Evolutionary conservation across 2,113 vertebrate species (phyloP), one percentile per base, ranked within the genome.

Genomic region (Neolamprologus caudopunctatus): DNA sequence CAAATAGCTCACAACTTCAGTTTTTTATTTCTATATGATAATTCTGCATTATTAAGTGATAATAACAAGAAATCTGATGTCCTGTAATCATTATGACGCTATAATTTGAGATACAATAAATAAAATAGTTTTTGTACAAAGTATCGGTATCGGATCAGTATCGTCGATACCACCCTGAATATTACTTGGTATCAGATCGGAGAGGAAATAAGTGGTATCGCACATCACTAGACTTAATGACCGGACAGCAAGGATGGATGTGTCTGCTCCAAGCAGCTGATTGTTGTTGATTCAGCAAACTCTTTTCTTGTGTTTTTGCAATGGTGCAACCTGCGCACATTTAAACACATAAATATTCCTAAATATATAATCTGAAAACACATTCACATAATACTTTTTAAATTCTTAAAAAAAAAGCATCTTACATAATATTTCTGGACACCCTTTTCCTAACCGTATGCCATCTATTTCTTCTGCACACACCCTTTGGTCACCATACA

Each of bases 191-290:
- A n/a, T n/a, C n/a, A n/a, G n/a, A n/a, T n/a, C n/a, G n/a, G n/a
- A n/a, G n/a, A n/a, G n/a, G n/a, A n/a, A n/a, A n/a, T n/a, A n/a
- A n/a, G n/a, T n/a, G n/a, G n/a, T n/a, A n/a, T n/a, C n/a, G n/a
- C n/a, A n/a, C n/a, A n/a, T n/a, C n/a, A n/a, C n/a, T n/a, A 28
- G 4, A 57, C 0, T 0, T 57, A 57, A 57, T 12, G 0, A 28
- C 3, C 1, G 1, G 21, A 9, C 35, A 45, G 24, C 14, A 61
- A 0, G 14, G 14, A 24, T 45, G 1, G 40, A 0, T 45, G 13
- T 10, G 1, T 24, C 66, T 45, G 0, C 13, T 73, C 14, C 68
- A 17, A 1, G 40, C 40, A 73, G 9, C 68, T 73, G 21, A 24
- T 16, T 45, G 21, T 0, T 24, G 35, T 16, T 0, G 40, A 68